Percentiles rank a stretch among this genome's conserved stretches.
These are phyloP conservation scores for Pachypsylla venusta DNA, from an alignment of 1,140 invertebrate genomes.

Conservation along the genomic window DNA sequence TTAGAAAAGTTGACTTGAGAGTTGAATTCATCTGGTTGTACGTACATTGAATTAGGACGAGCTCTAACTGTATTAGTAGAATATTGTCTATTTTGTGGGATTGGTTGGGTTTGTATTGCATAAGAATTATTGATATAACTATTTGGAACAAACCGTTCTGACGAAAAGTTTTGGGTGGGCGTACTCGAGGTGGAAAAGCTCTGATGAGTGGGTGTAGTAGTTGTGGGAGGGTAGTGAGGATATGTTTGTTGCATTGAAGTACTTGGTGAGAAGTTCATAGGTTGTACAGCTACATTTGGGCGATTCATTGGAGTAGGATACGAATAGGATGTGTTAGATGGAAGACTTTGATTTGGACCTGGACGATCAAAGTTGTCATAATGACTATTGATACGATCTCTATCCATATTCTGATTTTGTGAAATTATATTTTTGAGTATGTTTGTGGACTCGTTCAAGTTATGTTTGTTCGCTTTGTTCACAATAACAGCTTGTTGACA, in stretches of 20 bases:
- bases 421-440: constrained; percentile 13
- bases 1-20: neutral
- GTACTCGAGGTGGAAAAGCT: too few species aligned
- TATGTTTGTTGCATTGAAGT: neutral
- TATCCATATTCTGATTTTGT: neutral
- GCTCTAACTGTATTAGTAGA: neutral
- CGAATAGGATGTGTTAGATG: constrained; percentile 6
- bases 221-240: neutral
- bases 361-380: neutral
- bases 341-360: neutral
- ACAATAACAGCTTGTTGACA: constrained; percentile 25
- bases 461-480: constrained; percentile 19
- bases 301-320: neutral
- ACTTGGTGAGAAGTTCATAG: neutral
- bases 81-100: neutral
- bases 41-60: constrained; percentile 5
- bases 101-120: too few species aligned
- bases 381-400: too few species aligned
- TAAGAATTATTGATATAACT: neutral
- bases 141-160: neutral
- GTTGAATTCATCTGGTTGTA: neutral
- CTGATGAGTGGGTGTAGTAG: neutral
- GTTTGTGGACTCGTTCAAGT: constrained; percentile 14
- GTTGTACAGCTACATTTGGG: neutral
- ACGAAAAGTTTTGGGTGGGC: neutral